A percentile compares a stretch with the other conserved stretches of the same genome.
These are phyloP conservation scores for Echinarachnius parma DNA, from an alignment of 53 echinoderm and acorn worm species.

Conservation along the genomic window DNA sequence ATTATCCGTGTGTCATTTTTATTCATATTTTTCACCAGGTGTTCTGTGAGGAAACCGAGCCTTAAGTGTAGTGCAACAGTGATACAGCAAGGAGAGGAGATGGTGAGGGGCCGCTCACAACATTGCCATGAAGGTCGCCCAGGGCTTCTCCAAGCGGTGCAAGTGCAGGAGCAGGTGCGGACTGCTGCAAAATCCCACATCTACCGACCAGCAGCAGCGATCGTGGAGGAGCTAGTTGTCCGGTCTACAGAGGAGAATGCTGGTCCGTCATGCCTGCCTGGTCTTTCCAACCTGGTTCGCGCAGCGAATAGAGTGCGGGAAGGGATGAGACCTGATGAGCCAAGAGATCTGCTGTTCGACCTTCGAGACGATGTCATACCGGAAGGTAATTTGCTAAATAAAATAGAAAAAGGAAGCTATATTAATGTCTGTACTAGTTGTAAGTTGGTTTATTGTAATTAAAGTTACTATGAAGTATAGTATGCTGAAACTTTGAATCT, in stretches of 20 bases:
- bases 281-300: conserved; percentile 5
- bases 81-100: neutral
- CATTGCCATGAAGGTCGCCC: conserved; percentile 6
- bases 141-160: conserved; percentile 1
- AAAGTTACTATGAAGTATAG: too few species aligned
- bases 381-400: conserved; percentile 37
- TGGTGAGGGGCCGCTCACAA: neutral
- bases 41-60: neutral
- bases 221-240: neutral
- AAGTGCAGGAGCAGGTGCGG: neutral
- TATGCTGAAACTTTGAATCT: too few species aligned
- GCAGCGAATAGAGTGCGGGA: conserved; percentile 41
- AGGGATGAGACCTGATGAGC: conserved; percentile 22
- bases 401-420: too few species aligned
- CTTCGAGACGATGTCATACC: conserved; percentile 42
- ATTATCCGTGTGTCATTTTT: conserved; percentile 5
- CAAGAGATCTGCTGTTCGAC: conserved; percentile 35
- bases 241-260: neutral
- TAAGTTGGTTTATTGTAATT: too few species aligned
- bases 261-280: conserved; percentile 32
- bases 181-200: neutral
- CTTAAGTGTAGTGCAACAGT: neutral
- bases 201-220: neutral
- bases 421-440: too few species aligned
- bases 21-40: neutral